phyloP scores from a whole-genome alignment of 2,888 invertebrate genomes.

The Aspidiotus rigidus region DNA sequence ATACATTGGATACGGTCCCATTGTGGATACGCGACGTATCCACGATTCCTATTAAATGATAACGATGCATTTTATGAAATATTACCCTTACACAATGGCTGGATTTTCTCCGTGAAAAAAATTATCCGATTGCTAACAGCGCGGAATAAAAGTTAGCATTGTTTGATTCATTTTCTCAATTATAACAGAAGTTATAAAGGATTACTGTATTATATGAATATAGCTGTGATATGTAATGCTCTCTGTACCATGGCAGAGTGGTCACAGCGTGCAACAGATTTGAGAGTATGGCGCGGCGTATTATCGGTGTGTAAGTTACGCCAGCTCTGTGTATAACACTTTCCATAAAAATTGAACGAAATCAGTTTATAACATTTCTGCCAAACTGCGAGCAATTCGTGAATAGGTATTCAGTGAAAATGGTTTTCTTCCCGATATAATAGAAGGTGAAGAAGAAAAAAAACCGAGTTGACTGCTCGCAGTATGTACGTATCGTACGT shows the following conservation, averaged over 20 bases:
- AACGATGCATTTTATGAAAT: slow-evolving; percentile 33
- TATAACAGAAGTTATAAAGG: slow-evolving; percentile 8
- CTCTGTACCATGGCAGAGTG: neutral
- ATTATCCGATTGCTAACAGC: slow-evolving; percentile 11
- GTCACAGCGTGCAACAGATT: neutral
- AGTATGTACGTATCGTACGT: no score
- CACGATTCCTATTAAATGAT: slow-evolving; percentile 23
- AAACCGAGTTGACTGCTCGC: no score
- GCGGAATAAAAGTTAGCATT: slow-evolving; percentile 16
- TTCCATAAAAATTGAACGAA: no score
- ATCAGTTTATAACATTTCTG: no score
- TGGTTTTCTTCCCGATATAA: no score
- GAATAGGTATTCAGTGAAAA: no score
- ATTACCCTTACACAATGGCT: slow-evolving; percentile 30
- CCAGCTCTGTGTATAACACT: no score
- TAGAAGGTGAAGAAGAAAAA: no score
- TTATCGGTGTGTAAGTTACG: no score
- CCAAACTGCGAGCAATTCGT: no score
- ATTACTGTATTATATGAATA: slow-evolving; percentile 9
- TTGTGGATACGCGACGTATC: slow-evolving; percentile 18
- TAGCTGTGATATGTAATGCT: neutral
- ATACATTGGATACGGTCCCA: slow-evolving; percentile 25
- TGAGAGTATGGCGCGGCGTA: neutral
- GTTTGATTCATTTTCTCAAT: slow-evolving; percentile 29
- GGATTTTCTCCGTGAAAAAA: slow-evolving; percentile 13